These are phyloP conservation scores for Apodemia mormo DNA, from an alignment of 2,888 invertebrate species.

Conservation along the genomic window DNA sequence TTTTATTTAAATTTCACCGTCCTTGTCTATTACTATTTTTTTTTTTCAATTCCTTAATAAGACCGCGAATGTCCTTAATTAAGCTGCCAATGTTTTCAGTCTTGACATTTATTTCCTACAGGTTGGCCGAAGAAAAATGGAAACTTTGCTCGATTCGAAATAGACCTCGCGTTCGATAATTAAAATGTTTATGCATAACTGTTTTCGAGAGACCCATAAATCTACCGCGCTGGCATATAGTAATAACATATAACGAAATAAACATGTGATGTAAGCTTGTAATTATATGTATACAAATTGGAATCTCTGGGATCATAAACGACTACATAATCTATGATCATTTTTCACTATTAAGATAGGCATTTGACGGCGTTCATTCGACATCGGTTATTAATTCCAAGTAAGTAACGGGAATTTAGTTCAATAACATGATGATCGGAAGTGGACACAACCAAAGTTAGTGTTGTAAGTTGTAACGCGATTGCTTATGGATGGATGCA, in stretches of 20 bases:
- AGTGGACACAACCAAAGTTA: constrained; percentile 14
- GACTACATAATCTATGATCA: constrained; percentile 51
- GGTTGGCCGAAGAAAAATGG: constrained; percentile 9
- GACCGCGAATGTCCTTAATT: constrained; percentile 30
- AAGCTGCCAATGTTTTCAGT: constrained; percentile 29
- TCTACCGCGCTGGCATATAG: constrained; percentile 45
- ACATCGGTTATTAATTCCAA: constrained; percentile 57
- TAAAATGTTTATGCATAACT: constrained; percentile 45
- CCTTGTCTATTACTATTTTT: constrained; percentile 24
- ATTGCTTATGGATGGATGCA: too few relatives aligned
- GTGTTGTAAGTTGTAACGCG: constrained; percentile 16
- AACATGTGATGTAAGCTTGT: constrained; percentile 57
- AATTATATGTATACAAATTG: constrained; percentile 58
- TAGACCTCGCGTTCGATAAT: constrained; percentile 31
- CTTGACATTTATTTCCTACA: constrained; percentile 16
- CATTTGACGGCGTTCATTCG: constrained; percentile 51
- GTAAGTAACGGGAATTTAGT: constrained; percentile 62
- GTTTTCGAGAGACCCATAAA: constrained; percentile 54
- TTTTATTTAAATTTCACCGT: constrained; percentile 2
- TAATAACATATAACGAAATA: constrained; percentile 52
- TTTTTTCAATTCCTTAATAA: constrained; percentile 35
- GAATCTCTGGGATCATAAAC: constrained; percentile 54
- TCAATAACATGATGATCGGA: constrained; percentile 41
- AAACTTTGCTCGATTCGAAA: constrained; percentile 9
- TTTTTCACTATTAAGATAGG: constrained; percentile 66